Evolutionary conservation across 1,140 invertebrate species (phyloP).

Genomic region (Neodiprion lecontei): DNA sequence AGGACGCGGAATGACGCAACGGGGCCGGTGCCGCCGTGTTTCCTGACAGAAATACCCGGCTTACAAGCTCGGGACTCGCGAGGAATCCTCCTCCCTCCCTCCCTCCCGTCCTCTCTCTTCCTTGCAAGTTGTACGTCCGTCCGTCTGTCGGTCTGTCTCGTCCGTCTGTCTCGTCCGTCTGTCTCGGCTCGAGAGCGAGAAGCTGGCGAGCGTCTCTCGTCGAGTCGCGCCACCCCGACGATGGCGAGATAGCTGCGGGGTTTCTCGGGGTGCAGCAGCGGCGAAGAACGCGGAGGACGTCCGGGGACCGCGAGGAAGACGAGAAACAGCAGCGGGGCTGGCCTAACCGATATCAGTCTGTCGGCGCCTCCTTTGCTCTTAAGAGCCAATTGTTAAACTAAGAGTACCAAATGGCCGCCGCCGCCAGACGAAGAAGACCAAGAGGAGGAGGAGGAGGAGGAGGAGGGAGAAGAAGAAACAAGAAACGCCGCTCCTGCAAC

Average conservation of each 20-base stretch:
- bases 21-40: neutral
- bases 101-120: constrained; percentile 11
- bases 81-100: constrained; percentile 21
- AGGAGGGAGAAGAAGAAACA: no score
- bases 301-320: neutral
- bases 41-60: no score
- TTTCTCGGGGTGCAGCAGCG: neutral
- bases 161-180: neutral
- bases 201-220: constrained; percentile 40
- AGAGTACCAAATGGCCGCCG: constrained; percentile 40
- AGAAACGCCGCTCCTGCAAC: neutral
- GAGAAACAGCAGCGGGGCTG: constrained; percentile 20
- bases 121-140: neutral
- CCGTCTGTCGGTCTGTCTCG: no score
- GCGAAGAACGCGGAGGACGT: neutral
- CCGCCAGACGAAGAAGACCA: neutral
- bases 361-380: constrained; percentile 41
- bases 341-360: constrained; percentile 42
- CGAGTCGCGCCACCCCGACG: constrained; percentile 25
- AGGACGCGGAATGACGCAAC: neutral
- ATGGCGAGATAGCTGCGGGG: neutral
- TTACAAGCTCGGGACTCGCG: neutral
- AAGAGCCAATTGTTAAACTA: constrained; percentile 43
- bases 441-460: no score
- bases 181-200: neutral